Evolutionary conservation across 2,888 invertebrate species (phyloP), one percentile per base, ranked within the genome.

Genomic region (Heterodera filipjevi): DNA sequence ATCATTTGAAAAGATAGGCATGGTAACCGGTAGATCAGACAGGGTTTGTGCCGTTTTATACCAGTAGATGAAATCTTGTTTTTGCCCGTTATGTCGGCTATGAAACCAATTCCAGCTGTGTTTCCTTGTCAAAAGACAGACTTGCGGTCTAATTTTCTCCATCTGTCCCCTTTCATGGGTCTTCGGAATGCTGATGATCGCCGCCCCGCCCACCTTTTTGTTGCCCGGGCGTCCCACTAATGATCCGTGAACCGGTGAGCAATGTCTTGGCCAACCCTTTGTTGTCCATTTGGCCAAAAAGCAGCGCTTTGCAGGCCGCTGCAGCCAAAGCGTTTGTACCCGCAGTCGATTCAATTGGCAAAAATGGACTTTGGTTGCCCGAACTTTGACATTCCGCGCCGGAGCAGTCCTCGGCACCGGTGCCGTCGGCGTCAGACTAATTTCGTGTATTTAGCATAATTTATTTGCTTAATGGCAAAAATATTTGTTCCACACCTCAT

Each of bases 291-390:
- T 76, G 30, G 44, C 66, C 44, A 79, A 76, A 66, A 71, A 70
- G 12, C 19, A 53, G 32, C n/a, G 71, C 76, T 32, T 74, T 76
- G 73, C 72, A 78, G 10, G 78, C 75, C 39, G 74, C 72, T n/a
- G 72, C 71, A 35, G 75, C 79, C 35, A 59, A 59, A n/a, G 73
- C 66, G 33, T 32, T 46, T 3, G 77, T 70, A 19, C 53, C 66
- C 1, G 76, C 44, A 10, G 71, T 27, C 3, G 66, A 46, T 68
- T 76, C 66, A 39, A 32, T 14, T 30, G 66, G 30, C 59, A 59
- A 22, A 22, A 35, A 16, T 22, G 66, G 35, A 12, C 46, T 76
- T 46, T 46, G 46, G 12, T 49, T 44, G 49, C 77, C 33, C 27
- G 53, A 71, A 44, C 39, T 71, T 71, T 71, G 71, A 6, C 30